Evolutionary conservation across 1,140 invertebrate genomes (phyloP), one percentile per base, ranked within the genome.

Genomic region (Chymomyza costata): DNA sequence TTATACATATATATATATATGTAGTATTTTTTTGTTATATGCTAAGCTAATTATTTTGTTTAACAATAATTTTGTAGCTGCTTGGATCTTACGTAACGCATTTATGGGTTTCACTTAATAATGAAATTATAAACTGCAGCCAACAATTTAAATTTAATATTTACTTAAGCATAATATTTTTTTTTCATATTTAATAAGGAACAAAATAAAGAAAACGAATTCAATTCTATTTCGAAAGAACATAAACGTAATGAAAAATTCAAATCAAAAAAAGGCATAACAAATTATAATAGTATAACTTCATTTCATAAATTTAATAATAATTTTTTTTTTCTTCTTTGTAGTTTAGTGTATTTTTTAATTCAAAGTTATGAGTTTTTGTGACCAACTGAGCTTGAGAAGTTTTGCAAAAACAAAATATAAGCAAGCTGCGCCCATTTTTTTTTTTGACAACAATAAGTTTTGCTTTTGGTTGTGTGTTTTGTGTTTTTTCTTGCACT

Each of bases 61-160:
- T 76, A 76, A 76, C 70, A 76, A 76, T 76, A 78, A 76, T 59
- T 78, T 71, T 70, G 62, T 78, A 76, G 71, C 71, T 78, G 62
- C 62, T 66, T 48, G 70, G 67, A 70, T 69, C 40, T 45, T 44
- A 54, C 51, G 40, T 48, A 48, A 49, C 40, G 17, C 35, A 31
- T 62, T 37, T 35, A 17, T 13, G 5, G 41, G 13, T 25, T 59
- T 53, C 38, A 35, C 44, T 47, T 44, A 14, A 51, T 47, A 48
- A 43, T 51, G 39, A 43, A 51, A 32, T 34, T 45, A 21, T 63
- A 44, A 48, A 30, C 38, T 51, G 40, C 49, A 57, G 16, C 46
- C 6, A 6, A 45, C 55, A 54, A 55, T 28, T 65, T 41, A 44
- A n/a, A n/a, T n/a, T n/a, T n/a, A n/a, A n/a, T n/a, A 59, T 51